Percentiles rank a stretch among this genome's conserved stretches.
Conservation (phyloP, 1,140 invertebrate species). For the Diploscapter pachys region DNA sequence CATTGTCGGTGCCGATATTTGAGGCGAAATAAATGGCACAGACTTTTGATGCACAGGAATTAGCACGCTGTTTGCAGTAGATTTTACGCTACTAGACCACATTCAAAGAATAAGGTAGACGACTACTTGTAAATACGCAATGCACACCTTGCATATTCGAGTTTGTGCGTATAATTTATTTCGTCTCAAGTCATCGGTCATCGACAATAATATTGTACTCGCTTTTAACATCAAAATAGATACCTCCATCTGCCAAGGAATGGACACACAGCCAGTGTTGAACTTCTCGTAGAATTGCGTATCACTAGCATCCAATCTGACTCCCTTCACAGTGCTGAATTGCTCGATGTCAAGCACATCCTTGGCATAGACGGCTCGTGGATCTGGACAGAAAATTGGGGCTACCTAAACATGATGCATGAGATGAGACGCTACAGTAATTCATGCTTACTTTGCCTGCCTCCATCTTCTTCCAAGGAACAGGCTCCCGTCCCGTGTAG, state of each 20-base stretch:
- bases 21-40: too few species aligned
- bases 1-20: too few species aligned
- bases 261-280: slow-evolving; percentile 97
- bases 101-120: too few species aligned
- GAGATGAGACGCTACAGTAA: background rate
- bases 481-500: slow-evolving; percentile 63
- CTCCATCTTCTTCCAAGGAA: slow-evolving; percentile 93
- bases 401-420: slow-evolving; percentile 28
- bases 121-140: too few species aligned
- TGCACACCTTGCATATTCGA: too few species aligned
- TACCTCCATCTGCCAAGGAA: slow-evolving; percentile 96
- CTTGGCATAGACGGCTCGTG: slow-evolving; percentile 97
- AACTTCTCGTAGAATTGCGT: slow-evolving; percentile 97
- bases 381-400: slow-evolving; percentile 68
- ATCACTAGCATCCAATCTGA: slow-evolving; percentile 92
- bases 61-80: too few species aligned
- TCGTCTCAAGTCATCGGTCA: too few species aligned
- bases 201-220: too few species aligned
- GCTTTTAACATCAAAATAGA: too few species aligned
- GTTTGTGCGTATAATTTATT: too few species aligned
- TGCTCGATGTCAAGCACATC: slow-evolving; percentile 97
- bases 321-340: slow-evolving; percentile 98
- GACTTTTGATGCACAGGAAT: too few species aligned
- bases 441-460: slow-evolving; percentile 90
- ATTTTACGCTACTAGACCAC: too few species aligned